These are phyloP conservation scores for Orthosia cruda DNA, from an alignment of 2,888 invertebrate genomes.

Conservation along the genomic window DNA sequence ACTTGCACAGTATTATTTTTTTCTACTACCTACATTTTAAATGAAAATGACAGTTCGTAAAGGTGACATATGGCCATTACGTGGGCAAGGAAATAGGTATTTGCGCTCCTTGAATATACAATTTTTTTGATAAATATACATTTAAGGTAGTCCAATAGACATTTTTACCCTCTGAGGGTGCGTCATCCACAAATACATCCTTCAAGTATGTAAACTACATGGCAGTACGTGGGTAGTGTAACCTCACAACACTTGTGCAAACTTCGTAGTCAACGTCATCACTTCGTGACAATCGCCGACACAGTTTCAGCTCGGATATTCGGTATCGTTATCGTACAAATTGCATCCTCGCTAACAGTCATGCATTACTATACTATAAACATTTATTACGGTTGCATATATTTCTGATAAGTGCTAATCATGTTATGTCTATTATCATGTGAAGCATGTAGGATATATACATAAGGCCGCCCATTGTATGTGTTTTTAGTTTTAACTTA, in stretches of 20 bases:
- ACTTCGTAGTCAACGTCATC: conserved; percentile 32
- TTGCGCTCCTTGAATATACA: neutral
- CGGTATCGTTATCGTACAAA: conserved; percentile 41
- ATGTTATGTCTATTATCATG: conserved; percentile 25
- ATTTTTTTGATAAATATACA: conserved; percentile 1
- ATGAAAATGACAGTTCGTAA: neutral
- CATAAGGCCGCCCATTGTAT: too few relatives aligned
- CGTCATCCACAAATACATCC: conserved; percentile 16
- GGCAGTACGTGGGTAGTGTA: conserved; percentile 38
- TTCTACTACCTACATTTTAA: neutral
- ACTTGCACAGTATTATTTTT: neutral
- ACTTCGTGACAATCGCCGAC: conserved; percentile 4
- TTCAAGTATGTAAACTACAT: conserved; percentile 10
- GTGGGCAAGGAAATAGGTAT: neutral
- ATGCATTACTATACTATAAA: conserved; percentile 35
- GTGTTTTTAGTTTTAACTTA: too few relatives aligned
- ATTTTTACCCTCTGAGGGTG: neutral
- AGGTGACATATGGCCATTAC: neutral
- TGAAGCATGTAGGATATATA: too few relatives aligned
- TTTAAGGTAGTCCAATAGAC: conserved; percentile 3
- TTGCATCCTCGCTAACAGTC: conserved; percentile 13
- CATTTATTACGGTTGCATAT: conserved; percentile 20
- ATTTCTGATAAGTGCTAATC: conserved; percentile 14
- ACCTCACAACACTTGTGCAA: conserved; percentile 43
- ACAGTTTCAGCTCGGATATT: conserved; percentile 12